Conservation (phyloP, 2,797 vertebrate species). For the Platyrinchus mystaceus region DNA sequence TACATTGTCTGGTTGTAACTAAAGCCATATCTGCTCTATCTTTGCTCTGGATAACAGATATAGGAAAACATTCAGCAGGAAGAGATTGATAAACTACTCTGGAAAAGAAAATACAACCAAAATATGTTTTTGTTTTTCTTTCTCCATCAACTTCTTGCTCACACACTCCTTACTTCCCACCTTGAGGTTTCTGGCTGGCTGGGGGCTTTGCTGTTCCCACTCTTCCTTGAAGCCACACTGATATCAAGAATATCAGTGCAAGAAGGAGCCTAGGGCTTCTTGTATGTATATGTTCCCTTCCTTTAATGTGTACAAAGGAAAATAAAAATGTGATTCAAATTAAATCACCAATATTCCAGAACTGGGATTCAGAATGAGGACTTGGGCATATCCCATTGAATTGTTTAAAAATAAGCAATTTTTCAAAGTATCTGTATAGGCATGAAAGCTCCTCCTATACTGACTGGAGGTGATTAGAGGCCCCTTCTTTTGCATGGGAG, state of each 20-base stretch:
- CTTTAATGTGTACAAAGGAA: neutral
- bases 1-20: constrained; percentile 24
- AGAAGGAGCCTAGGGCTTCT: neutral
- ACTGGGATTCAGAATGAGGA: neutral
- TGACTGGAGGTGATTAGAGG: neutral
- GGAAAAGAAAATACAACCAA: neutral
- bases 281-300: neutral
- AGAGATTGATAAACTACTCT: neutral
- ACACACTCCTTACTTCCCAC: neutral
- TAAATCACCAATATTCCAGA: neutral
- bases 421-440: neutral
- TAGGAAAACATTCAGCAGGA: neutral
- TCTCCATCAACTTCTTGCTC: neutral
- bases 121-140: neutral
- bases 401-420: neutral
- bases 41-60: neutral
- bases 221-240: neutral
- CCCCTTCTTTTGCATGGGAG: neutral
- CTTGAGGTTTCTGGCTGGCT: neutral
- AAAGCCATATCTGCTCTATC: neutral
- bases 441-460: neutral
- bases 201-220: neutral
- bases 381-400: neutral
- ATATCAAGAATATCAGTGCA: neutral
- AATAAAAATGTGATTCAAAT: neutral